phyloP scores from a whole-genome alignment of 2,888 invertebrate species.

The Acanthoscelides obtectus region DNA sequence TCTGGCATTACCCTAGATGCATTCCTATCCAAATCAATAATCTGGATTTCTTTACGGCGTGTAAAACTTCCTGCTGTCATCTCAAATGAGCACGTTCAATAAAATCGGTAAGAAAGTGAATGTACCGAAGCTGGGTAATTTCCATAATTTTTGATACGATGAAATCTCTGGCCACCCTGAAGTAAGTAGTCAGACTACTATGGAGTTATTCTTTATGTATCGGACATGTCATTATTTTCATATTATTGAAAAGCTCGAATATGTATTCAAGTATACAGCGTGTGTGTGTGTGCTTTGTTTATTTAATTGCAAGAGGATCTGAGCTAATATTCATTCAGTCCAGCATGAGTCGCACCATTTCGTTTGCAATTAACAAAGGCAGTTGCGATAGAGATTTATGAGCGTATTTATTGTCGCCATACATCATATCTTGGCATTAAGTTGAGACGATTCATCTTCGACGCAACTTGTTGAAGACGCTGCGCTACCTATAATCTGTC shows the following conservation, averaged over 20 bases:
- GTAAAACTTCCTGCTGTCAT: background rate
- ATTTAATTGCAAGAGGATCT: too few relatives aligned
- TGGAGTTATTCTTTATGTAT: background rate
- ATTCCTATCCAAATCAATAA: background rate
- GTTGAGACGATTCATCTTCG: background rate
- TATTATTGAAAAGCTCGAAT: background rate
- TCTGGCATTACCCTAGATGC: too few relatives aligned
- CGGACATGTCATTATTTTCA: background rate
- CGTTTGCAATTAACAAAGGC: background rate
- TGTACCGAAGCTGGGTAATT: background rate
- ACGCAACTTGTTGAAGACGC: background rate
- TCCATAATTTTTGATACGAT: background rate
- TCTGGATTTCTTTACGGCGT: background rate
- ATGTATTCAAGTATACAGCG: too few relatives aligned
- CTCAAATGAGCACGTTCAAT: background rate
- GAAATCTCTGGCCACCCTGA: background rate
- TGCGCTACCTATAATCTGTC: background rate
- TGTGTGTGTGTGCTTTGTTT: too few relatives aligned
- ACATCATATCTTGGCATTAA: background rate
- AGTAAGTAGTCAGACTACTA: background rate
- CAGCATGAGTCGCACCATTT: too few relatives aligned
- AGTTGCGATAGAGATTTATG: background rate
- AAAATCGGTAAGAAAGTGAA: background rate
- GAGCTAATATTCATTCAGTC: too few relatives aligned
- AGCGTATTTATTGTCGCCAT: background rate